These are phyloP conservation scores for Petrolisthes cinctipes DNA, from an alignment of 2,888 invertebrate species.

Conservation along the genomic window DNA sequence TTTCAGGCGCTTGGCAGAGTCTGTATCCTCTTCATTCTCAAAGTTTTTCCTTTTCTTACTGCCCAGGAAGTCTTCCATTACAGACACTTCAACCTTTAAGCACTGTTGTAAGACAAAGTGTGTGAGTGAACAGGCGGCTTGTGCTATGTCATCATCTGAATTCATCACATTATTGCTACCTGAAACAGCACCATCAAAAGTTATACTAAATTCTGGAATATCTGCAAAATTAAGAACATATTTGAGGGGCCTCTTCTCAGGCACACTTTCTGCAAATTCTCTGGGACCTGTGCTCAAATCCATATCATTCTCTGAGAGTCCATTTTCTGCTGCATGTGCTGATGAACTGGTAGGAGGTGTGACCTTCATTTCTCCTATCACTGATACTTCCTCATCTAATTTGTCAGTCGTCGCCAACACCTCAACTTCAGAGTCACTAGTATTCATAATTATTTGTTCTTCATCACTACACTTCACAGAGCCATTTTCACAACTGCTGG, in stretches of 20 bases:
- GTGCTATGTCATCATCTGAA: constrained; percentile 35
- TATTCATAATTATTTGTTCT: background rate
- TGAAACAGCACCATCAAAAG: constrained; percentile 35
- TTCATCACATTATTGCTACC: constrained; percentile 21
- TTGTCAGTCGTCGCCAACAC: background rate
- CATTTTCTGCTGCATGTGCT: constrained; percentile 11
- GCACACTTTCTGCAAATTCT: background rate
- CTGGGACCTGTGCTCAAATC: background rate
- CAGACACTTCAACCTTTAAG: constrained; percentile 44
- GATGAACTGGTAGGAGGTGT: background rate
- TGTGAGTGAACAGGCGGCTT: constrained; percentile 37
- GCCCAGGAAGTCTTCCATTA: constrained; percentile 6
- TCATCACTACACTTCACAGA: background rate
- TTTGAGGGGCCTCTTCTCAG: constrained; percentile 25
- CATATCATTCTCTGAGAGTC: background rate
- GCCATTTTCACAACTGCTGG: background rate
- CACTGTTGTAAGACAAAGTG: constrained; percentile 49
- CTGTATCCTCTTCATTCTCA: constrained; percentile 15
- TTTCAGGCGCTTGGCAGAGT: constrained; percentile 31
- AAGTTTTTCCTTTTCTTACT: constrained; percentile 24
- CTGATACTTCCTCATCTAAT: background rate
- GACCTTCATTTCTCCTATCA: background rate
- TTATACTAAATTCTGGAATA: constrained; percentile 40
- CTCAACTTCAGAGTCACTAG: background rate
- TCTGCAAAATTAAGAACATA: constrained; percentile 4